phyloP scores from a whole-genome alignment of 2,888 invertebrate species.

The Anoncus sp. region DNA sequence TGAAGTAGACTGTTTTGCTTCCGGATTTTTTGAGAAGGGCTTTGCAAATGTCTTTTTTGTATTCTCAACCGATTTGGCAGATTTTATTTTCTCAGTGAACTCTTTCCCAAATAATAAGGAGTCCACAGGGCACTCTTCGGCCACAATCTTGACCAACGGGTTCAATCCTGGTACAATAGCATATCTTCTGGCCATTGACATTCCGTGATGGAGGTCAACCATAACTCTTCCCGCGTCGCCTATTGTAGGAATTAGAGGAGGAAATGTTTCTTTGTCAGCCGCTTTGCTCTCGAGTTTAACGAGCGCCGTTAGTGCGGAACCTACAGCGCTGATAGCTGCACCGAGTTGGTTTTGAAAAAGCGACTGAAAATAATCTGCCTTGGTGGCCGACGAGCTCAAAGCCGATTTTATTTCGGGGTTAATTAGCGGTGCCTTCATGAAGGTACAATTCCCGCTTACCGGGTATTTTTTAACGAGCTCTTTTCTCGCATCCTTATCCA shows the following conservation, averaged over 20 bases:
- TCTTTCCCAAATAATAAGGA: too few species aligned
- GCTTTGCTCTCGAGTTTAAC: not conserved
- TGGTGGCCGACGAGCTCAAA: not conserved
- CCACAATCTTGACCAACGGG: too few species aligned
- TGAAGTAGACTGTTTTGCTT: not conserved
- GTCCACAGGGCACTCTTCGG: too few species aligned
- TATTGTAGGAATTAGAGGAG: not conserved
- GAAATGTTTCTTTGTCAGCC: not conserved
- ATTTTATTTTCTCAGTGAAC: too few species aligned
- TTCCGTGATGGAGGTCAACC: conserved; percentile 11
- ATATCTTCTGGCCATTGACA: conserved; percentile 15
- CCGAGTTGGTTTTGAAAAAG: conserved; percentile 9
- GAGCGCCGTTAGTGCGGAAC: not conserved
- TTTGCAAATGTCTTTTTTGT: not conserved
- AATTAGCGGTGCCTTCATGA: not conserved
- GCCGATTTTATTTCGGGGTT: not conserved
- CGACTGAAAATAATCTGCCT: conserved; percentile 2
- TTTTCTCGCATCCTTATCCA: conserved; percentile 4
- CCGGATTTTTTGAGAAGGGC: not conserved
- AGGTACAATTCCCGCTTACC: not conserved
- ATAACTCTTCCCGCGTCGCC: not conserved
- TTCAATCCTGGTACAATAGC: too few species aligned
- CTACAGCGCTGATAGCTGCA: not conserved
- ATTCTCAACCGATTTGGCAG: not conserved
- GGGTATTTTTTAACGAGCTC: conserved; percentile 10